Conservation (phyloP, 2,888 invertebrate genomes). For the Lissonota sp. region DNA sequence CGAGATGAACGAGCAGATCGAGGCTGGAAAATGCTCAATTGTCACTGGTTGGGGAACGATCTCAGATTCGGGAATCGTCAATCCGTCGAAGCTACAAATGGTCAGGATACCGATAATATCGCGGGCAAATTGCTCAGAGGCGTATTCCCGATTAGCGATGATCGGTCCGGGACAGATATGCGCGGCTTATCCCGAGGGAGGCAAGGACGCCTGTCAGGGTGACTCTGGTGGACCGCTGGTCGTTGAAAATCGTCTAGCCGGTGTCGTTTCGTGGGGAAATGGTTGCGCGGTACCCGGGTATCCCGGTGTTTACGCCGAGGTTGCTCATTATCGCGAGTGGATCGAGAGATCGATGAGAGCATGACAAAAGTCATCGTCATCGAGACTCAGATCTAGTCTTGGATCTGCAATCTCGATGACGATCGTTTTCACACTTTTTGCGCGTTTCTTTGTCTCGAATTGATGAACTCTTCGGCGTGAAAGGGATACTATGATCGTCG, state of each 20-base stretch:
- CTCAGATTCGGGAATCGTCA: conserved; percentile 25
- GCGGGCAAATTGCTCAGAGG: conserved; percentile 83
- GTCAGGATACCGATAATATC: conserved; percentile 86
- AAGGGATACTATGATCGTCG: too few relatives aligned
- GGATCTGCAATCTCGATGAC: not conserved
- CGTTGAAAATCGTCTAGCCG: conserved; percentile 70
- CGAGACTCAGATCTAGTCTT: conserved; percentile 2
- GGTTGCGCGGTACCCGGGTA: conserved; percentile 85
- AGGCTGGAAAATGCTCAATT: conserved; percentile 50
- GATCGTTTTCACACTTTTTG: not conserved
- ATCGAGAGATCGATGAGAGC: conserved; percentile 59
- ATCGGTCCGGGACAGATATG: conserved; percentile 84
- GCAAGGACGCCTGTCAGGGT: conserved; percentile 81
- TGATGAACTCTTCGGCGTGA: too few relatives aligned
- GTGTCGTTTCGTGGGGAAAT: conserved; percentile 84
- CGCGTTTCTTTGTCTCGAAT: too few relatives aligned
- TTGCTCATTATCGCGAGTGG: conserved; percentile 84
- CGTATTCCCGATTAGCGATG: conserved; percentile 79
- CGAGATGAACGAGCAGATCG: conserved; percentile 69
- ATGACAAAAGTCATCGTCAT: conserved; percentile 16
- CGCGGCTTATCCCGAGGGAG: conserved; percentile 86
- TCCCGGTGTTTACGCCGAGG: conserved; percentile 84
- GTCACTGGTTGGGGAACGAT: conserved; percentile 74
- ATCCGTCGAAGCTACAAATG: conserved; percentile 81
- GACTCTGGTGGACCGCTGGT: conserved; percentile 78